These are phyloP conservation scores for Pteronura brasiliensis DNA, from an alignment of 2,113 vertebrate genomes.

Conservation along the genomic window DNA sequence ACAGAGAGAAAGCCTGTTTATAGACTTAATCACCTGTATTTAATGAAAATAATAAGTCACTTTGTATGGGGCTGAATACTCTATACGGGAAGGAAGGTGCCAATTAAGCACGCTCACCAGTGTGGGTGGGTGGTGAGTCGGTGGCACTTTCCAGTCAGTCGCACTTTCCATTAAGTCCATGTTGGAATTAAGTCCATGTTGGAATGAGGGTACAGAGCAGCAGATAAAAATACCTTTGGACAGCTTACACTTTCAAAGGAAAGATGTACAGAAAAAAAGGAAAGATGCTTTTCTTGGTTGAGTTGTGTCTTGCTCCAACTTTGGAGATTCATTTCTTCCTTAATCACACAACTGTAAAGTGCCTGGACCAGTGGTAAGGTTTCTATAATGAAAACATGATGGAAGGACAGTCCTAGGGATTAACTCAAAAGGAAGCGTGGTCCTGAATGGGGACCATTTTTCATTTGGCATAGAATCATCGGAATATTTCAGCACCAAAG, in stretches of 20 bases:
- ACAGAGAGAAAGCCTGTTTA: background rate
- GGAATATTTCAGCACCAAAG: background rate
- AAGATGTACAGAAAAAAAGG: background rate
- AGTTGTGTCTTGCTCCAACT: background rate
- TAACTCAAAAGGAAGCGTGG: background rate
- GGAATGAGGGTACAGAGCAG: background rate
- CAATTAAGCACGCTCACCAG: background rate
- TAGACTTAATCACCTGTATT: background rate
- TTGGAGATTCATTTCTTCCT: background rate
- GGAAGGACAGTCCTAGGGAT: background rate
- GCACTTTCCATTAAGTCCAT: background rate
- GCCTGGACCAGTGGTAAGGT: background rate
- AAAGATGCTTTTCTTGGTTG: background rate
- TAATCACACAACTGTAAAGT: background rate
- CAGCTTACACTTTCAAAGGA: background rate
- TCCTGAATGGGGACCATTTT: background rate
- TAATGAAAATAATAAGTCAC: conserved; percentile 42
- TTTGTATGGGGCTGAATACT: background rate
- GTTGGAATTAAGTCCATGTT: background rate
- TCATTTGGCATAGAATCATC: background rate
- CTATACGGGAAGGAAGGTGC: background rate
- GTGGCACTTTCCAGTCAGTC: background rate
- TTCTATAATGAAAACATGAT: background rate
- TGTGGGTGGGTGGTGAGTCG: background rate
- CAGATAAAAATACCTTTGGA: background rate